phyloP scores from a whole-genome alignment of 1,140 invertebrate species.

The Drosophila nasuta region DNA sequence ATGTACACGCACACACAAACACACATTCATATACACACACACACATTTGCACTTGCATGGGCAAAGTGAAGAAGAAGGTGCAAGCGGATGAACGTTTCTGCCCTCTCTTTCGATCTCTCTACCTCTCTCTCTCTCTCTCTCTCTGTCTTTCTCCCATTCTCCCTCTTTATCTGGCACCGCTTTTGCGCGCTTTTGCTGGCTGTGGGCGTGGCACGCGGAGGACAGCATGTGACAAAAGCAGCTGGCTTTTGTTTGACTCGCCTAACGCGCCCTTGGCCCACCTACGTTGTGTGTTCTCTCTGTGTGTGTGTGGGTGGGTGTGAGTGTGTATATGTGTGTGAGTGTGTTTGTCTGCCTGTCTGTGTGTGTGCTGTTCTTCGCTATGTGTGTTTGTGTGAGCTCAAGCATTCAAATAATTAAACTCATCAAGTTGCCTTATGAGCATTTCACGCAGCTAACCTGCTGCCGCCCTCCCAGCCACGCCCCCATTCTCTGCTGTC shows the following conservation, averaged over 20 bases:
- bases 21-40: background rate
- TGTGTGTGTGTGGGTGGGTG: background rate
- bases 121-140: background rate
- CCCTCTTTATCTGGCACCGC: background rate
- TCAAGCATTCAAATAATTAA: conserved; percentile 81
- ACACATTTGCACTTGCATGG: background rate
- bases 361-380: conserved; percentile 6
- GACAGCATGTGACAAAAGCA: conserved; percentile 74
- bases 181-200: conserved; percentile 28
- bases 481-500: background rate
- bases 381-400: conserved; percentile 51
- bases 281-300: background rate
- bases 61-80: background rate
- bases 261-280: conserved; percentile 62
- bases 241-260: conserved; percentile 78
- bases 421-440: conserved; percentile 74
- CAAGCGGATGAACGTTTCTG: conserved; percentile 17
- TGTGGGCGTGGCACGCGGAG: conserved; percentile 4
- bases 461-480: background rate
- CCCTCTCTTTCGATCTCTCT: conserved; percentile 10
- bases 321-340: background rate
- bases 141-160: background rate
- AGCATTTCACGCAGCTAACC: conserved; percentile 46
- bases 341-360: too few species aligned
- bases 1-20: background rate